Evolutionary conservation across 2,113 vertebrate species (phyloP), one percentile per base, ranked within the genome.

Genomic region (Stomatorhinus ivindoensis): DNA sequence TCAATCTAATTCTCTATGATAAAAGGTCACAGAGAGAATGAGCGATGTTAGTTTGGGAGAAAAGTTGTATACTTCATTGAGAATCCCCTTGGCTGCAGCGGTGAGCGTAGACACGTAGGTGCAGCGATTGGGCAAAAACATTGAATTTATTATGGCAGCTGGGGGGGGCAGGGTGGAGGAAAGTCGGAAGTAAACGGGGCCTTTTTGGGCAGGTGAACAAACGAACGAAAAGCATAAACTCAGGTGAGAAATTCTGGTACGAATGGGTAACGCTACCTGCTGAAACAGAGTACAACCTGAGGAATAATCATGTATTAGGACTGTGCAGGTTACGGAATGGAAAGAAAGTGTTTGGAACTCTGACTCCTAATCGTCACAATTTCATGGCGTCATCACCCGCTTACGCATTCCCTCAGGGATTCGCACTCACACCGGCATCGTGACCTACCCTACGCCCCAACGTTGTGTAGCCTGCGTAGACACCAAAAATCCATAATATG

Each of bases 401-500:
- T 39, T 39, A 19, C 7, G 17, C 13, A 19, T 42, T 19, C 15
- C 42, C 73, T 80, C 73, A 15, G 35, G 73, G 35, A 80, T 42
- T 42, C 42, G 42, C 35, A 42, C 24, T 7, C 58, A 31, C 3
- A 13, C n/a, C n/a, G 2, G n/a, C 61, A 65, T 27, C n/a, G 10
- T 4, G 61, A 69, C 61, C 61, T 31, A 69, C n/a, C n/a, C 61
- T 27, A 27, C 0, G n/a, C 61, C n/a, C 61, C 61, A 69, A 4
- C 31, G n/a, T 69, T 69, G 61, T 4, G 10, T 69, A 13, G 61
- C 61, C 61, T 69, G n/a, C 27, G n/a, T 4, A 69, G 61, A 69
- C 35, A 8, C 73, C 73, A 80, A 80, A 80, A 80, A 80, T 80
- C 73, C 73, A 80, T 80, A 80, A 80, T 69, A 69, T 69, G 61